Percentiles rank a stretch among this genome's conserved stretches.
These are phyloP conservation scores for Bimastos eiseni DNA, from an alignment of 2,888 invertebrate genomes.

Conservation along the genomic window DNA sequence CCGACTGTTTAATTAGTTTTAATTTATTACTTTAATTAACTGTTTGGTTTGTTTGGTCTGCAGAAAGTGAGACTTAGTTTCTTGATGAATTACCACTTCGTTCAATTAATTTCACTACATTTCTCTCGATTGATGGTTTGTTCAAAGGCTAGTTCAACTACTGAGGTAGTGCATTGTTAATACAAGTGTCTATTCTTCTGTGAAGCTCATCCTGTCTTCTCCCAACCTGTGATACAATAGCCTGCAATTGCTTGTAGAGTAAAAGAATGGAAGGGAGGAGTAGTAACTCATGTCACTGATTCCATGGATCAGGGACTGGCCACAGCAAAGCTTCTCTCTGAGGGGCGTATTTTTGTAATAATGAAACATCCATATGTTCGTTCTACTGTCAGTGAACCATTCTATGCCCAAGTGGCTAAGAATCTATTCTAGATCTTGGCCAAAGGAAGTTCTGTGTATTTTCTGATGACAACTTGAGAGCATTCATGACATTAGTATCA, in stretches of 20 bases:
- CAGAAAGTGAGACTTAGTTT: no score
- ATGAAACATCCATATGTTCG: neutral
- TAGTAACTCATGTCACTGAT: no score
- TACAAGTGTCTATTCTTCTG: no score
- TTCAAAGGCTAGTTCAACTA: neutral
- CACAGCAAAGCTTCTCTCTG: neutral
- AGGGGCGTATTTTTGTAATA: neutral
- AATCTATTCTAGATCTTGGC: neutral
- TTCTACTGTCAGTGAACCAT: neutral
- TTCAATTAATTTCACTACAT: neutral
- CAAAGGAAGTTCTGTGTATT: neutral
- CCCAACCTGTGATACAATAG: no score
- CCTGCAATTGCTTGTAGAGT: no score
- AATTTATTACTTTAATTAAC: neutral
- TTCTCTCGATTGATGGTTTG: neutral
- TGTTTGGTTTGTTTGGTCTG: no score
- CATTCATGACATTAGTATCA: neutral
- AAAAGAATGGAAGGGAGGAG: no score
- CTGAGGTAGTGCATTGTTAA: no score
- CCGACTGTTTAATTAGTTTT: neutral
- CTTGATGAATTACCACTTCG: neutral
- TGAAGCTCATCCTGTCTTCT: no score
- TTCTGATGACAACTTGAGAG: neutral
- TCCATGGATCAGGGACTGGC: no score
- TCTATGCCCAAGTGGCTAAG: neutral